Base-by-base conservation (phyloP, 2,888 invertebrate species). In the Amphipyra berbera region DNA sequence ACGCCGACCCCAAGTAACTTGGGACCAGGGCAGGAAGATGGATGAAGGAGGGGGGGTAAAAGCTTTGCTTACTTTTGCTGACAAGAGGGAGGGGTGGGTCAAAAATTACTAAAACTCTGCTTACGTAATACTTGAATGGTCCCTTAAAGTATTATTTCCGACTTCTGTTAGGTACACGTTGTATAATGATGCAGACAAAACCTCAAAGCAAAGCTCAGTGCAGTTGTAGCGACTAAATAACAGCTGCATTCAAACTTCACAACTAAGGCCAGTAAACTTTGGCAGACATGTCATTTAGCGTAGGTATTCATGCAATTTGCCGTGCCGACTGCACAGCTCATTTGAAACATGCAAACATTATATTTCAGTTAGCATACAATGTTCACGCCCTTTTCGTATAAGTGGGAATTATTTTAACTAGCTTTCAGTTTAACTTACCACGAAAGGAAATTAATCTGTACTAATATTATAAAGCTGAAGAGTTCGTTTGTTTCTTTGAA, bases 291-390 rank as follows among this genome's bases (percentile, higher is more conserved):
- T 47, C 57, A 68, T 62, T 71, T 57, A 54, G 47, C 14, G 57
- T 54, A n/a, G n/a, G n/a, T n/a, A 48, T 68, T 71, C 69, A 58
- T 68, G 62, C 69, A 45, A 71, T 62, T 68, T 62, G 41, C 44
- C 50, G 37, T 62, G 62, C 30, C 46, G 13, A 52, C 35, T 48
- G 50, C 49, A 42, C 30, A 14, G 27, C 68, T 46, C 48, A 71
- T 73, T 71, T 73, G 37, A 44, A 45, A 48, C 62, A 68, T 71
- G 74, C 69, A 55, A 71, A 68, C 55, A 15, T 44, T 53, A 53
- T 15, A 56, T 52, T 61, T 61, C 42, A 53, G 61, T 57, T 42
- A 73, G 49, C 38, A 35, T 7, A 38, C 45, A 30, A 15, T 56
- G 54, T 15, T 52, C 35, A 42, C 49, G 60, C 44, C 60, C 9